These are phyloP conservation scores for Chymomyza caudatula DNA, from an alignment of 2,888 invertebrate species.

Conservation along the genomic window DNA sequence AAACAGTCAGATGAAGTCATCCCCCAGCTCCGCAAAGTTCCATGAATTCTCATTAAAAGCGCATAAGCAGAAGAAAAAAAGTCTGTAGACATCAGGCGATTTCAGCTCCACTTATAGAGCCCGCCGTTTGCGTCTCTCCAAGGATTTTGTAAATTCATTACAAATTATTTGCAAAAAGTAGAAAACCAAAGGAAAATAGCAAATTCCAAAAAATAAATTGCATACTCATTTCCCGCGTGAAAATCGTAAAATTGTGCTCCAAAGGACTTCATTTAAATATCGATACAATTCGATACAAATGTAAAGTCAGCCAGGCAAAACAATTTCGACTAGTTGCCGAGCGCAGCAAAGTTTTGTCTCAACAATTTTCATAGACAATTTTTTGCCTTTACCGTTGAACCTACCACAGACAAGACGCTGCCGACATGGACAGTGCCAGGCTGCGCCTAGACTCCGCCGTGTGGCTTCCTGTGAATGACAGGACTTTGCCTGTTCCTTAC, in stretches of 20 bases:
- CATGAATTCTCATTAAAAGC: constrained; percentile 60
- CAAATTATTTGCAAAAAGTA: constrained; percentile 50
- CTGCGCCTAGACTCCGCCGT: constrained; percentile 34
- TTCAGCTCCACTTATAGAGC: neutral
- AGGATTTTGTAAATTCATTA: constrained; percentile 68
- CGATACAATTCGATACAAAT: constrained; percentile 30
- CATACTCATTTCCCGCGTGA: constrained; percentile 70
- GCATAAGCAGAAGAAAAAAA: constrained; percentile 48
- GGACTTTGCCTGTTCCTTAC: neutral
- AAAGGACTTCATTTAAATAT: constrained; percentile 54
- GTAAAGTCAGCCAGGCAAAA: constrained; percentile 53
- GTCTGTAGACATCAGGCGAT: constrained; percentile 42
- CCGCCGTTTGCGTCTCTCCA: constrained; percentile 17
- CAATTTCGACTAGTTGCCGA: constrained; percentile 22
- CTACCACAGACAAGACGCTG: neutral
- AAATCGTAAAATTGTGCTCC: constrained; percentile 40
- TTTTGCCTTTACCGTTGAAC: constrained; percentile 8
- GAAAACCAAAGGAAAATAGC: constrained; percentile 20
- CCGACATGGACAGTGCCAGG: neutral
- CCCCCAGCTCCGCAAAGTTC: constrained; percentile 17
- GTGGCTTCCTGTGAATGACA: constrained; percentile 35
- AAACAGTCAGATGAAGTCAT: neutral
- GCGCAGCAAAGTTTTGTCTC: constrained; percentile 47
- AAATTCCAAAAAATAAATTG: constrained; percentile 58
- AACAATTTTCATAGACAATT: constrained; percentile 41